phyloP scores from a whole-genome alignment of 2,797 vertebrate genomes.

The Manis javanica region DNA sequence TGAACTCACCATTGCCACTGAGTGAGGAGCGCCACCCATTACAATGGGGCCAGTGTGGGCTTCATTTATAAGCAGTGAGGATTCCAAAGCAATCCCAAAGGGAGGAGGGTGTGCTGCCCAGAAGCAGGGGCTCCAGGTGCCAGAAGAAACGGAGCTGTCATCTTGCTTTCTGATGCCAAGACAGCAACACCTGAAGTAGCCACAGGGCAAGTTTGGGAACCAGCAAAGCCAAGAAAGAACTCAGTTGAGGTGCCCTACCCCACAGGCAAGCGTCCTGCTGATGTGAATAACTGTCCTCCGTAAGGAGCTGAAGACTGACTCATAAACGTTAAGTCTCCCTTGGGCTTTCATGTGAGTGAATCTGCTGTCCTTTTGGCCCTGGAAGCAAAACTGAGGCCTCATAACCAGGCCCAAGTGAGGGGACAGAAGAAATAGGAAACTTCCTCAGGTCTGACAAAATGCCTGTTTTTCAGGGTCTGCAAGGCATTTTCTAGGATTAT shows the following conservation, averaged over 20 bases:
- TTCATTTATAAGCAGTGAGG: constrained; percentile 47
- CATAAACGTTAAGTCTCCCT: constrained; percentile 38
- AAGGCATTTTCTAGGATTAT: background rate
- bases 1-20: constrained; percentile 11
- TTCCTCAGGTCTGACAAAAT: constrained; percentile 23
- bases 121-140: background rate
- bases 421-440: background rate
- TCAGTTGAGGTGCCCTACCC: constrained; percentile 18
- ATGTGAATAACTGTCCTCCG: background rate
- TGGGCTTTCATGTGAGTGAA: constrained; percentile 45
- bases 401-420: background rate
- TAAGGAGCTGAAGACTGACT: constrained; percentile 47
- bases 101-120: background rate
- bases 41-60: background rate
- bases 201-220: constrained; percentile 54
- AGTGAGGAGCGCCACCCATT: background rate
- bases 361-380: constrained; percentile 19
- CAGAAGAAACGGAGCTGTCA: constrained; percentile 64
- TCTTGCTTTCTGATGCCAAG: constrained; percentile 59
- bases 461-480: background rate
- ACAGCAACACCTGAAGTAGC: constrained; percentile 7
- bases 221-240: constrained; percentile 60
- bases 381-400: background rate
- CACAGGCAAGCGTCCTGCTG: constrained; percentile 39
- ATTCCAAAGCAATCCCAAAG: constrained; percentile 7